These are phyloP conservation scores for Caenorhabditis imperialis DNA, from an alignment of 2,888 invertebrate genomes.

Conservation along the genomic window DNA sequence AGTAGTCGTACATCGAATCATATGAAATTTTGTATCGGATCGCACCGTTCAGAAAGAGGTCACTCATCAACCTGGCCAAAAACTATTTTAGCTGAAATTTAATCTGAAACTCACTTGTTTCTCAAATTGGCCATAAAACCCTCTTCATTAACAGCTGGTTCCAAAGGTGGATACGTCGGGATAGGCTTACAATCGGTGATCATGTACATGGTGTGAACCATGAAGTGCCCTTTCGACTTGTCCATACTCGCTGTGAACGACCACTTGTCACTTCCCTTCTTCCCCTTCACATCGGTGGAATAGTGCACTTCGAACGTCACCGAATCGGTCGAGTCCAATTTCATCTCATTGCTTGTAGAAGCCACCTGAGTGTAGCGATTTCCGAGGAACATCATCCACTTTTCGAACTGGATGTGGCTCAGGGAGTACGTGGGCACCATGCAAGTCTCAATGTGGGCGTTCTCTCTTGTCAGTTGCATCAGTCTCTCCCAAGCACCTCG, in stretches of 20 bases:
- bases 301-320: conserved; percentile 12
- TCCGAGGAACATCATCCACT: conserved; percentile 16
- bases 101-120: conserved; percentile 2
- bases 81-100: not conserved
- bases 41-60: conserved; percentile 16
- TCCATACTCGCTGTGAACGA: conserved; percentile 10
- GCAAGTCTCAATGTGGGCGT: conserved; percentile 21
- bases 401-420: conserved; percentile 11
- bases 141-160: conserved; percentile 10
- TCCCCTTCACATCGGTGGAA: conserved; percentile 1
- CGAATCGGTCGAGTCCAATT: not conserved
- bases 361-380: conserved; percentile 18
- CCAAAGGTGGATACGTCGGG: conserved; percentile 18
- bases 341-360: conserved; percentile 4
- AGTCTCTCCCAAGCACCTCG: not conserved
- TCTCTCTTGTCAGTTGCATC: not conserved
- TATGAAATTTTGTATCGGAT: conserved; percentile 21
- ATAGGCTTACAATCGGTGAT: conserved; percentile 16
- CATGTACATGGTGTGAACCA: conserved; percentile 7
- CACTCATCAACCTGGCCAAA: conserved; percentile 10
- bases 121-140: conserved; percentile 14
- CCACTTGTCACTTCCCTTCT: conserved; percentile 13
- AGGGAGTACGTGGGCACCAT: conserved; percentile 13
- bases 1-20: conserved; percentile 18
- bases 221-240: conserved; percentile 5